Evolutionary conservation across 2,113 vertebrate species (phyloP).

Genomic region (Vidua chalybeata): DNA sequence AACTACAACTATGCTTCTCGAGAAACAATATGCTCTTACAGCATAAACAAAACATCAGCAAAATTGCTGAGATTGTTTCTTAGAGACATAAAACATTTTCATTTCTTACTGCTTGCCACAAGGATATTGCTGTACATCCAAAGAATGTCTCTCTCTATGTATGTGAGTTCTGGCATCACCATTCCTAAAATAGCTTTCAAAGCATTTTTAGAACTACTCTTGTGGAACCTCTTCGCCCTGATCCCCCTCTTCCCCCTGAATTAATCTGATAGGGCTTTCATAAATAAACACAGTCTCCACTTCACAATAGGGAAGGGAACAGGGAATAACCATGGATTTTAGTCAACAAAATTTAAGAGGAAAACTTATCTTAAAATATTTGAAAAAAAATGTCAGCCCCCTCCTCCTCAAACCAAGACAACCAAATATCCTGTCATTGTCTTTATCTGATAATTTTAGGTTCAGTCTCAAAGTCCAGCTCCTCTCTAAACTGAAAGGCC

Average conservation of each 20-base stretch:
- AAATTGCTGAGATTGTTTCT: background rate
- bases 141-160: background rate
- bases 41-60: conserved; percentile 1
- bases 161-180: background rate
- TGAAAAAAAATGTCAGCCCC: background rate
- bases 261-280: background rate
- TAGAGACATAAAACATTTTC: background rate
- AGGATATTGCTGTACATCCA: background rate
- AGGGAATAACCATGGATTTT: background rate
- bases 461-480: background rate
- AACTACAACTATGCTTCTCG: background rate
- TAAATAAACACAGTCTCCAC: background rate
- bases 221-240: background rate
- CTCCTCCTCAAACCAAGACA: background rate
- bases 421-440: background rate
- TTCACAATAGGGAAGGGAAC: background rate
- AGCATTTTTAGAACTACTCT: background rate
- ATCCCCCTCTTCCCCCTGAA: accelerated
- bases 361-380: background rate
- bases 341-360: background rate
- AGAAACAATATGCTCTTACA: background rate
- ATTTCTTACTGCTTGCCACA: background rate
- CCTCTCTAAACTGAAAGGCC: background rate
- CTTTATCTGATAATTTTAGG: background rate
- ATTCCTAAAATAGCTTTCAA: background rate